phyloP scores from a whole-genome alignment of 2,888 invertebrate species.

The Tanytarsus gracilentus region DNA sequence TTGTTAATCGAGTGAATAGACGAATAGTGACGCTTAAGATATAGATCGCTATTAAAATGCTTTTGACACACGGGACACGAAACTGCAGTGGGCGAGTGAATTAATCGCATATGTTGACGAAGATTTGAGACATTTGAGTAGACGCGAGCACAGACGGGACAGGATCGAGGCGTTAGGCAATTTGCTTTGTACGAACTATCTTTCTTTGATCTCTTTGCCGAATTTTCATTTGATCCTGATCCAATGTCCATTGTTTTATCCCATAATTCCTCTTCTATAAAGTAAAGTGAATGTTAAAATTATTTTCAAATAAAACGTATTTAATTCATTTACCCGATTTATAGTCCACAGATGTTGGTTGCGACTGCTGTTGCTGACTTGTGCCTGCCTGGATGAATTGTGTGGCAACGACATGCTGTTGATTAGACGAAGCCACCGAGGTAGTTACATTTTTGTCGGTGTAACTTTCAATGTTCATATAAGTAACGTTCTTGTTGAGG shows the following conservation, averaged over 20 bases:
- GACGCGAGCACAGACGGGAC: slow-evolving; percentile 54
- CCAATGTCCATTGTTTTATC: slow-evolving; percentile 23
- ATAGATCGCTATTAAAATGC: slow-evolving; percentile 55
- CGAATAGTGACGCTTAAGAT: slow-evolving; percentile 48
- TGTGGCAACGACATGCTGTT: not conserved
- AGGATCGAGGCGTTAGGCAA: slow-evolving; percentile 47
- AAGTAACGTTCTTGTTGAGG: slow-evolving; percentile 20
- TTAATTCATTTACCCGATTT: slow-evolving; percentile 17
- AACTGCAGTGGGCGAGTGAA: slow-evolving; percentile 55
- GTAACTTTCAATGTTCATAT: slow-evolving; percentile 25
- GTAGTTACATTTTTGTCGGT: slow-evolving; percentile 9
- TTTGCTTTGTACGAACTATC: slow-evolving; percentile 45
- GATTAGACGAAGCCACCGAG: not conserved
- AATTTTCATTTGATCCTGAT: slow-evolving; percentile 2
- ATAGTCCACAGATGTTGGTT: slow-evolving; percentile 13
- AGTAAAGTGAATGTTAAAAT: not conserved
- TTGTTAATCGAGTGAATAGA: slow-evolving; percentile 25
- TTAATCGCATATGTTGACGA: slow-evolving; percentile 55
- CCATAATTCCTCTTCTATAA: slow-evolving; percentile 26
- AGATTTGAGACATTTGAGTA: slow-evolving; percentile 58
- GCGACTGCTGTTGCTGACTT: slow-evolving; percentile 15
- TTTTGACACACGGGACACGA: slow-evolving; percentile 53
- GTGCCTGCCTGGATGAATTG: slow-evolving; percentile 11
- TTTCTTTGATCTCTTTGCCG: slow-evolving; percentile 5
- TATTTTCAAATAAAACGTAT: not conserved